Conservation (phyloP, 2,797 vertebrate genomes). For the Notamacropus eugenii region DNA sequence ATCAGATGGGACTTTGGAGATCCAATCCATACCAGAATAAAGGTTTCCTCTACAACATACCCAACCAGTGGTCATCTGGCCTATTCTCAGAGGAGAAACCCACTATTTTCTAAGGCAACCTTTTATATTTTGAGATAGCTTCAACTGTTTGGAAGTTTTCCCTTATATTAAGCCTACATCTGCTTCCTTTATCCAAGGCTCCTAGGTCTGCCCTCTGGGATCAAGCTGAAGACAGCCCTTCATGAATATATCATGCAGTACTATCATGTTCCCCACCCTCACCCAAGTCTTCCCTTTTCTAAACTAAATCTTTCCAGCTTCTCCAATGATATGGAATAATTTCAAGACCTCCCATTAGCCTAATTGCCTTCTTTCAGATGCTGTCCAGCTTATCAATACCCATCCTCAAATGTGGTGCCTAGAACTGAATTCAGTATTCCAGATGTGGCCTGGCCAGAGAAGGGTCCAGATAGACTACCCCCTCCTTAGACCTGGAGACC, state of each 20-base stretch:
- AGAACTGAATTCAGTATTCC: not conserved
- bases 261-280: not conserved
- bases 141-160: not conserved
- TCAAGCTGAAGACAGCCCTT: not conserved
- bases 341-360: not conserved
- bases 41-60: not conserved
- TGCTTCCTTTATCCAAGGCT: not conserved
- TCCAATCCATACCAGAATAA: not conserved
- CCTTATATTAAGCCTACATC: not conserved
- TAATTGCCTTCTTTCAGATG: not conserved
- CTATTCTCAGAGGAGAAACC: not conserved
- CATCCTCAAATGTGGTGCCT: not conserved
- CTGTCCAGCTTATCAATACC: not conserved
- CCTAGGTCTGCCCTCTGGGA: not conserved
- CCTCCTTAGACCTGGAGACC: not conserved
- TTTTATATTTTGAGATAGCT: not conserved
- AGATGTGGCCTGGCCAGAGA: not conserved
- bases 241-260: not conserved
- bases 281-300: not conserved
- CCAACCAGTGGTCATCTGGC: not conserved
- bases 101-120: not conserved
- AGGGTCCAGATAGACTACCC: not conserved
- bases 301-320: not conserved
- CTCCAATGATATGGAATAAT: not conserved
- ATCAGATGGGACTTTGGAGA: not conserved